Evolutionary conservation across 2,797 vertebrate species (phyloP).

Genomic region (Hephaestus fuliginosus): DNA sequence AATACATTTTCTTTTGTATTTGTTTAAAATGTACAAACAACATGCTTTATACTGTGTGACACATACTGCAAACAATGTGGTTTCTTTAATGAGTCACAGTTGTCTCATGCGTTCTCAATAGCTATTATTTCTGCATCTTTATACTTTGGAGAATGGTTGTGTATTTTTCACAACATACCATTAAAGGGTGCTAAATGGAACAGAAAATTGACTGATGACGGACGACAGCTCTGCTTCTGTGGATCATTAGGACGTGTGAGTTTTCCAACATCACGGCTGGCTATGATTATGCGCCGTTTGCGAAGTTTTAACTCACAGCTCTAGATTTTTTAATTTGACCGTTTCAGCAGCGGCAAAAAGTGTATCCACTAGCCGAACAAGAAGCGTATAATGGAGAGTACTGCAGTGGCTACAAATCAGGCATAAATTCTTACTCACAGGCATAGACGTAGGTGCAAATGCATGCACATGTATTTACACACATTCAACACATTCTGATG

Average conservation of each 20-base stretch:
- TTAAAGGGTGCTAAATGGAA: constrained; percentile 7
- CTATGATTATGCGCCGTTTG: not conserved
- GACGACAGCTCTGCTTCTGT: not conserved
- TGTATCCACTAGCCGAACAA: not conserved
- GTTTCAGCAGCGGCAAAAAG: not conserved
- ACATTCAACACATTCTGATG: constrained; percentile 10
- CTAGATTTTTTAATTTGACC: not conserved
- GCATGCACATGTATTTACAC: constrained; percentile 27
- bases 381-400: not conserved
- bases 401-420: constrained; percentile 32
- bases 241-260: constrained; percentile 2
- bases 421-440: constrained; percentile 9
- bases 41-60: not conserved
- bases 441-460: constrained; percentile 19
- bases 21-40: not conserved
- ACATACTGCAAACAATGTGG: not conserved
- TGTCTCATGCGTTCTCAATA: no score
- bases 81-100: no score
- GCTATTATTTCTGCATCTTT: not conserved
- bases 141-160: not conserved
- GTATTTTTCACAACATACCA: not conserved
- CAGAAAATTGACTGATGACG: not conserved
- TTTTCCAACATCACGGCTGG: not conserved
- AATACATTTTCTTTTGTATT: no score
- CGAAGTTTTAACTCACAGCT: not conserved